Base-by-base conservation (phyloP, 2,888 invertebrate species). In the Saturnia japonica region DNA sequence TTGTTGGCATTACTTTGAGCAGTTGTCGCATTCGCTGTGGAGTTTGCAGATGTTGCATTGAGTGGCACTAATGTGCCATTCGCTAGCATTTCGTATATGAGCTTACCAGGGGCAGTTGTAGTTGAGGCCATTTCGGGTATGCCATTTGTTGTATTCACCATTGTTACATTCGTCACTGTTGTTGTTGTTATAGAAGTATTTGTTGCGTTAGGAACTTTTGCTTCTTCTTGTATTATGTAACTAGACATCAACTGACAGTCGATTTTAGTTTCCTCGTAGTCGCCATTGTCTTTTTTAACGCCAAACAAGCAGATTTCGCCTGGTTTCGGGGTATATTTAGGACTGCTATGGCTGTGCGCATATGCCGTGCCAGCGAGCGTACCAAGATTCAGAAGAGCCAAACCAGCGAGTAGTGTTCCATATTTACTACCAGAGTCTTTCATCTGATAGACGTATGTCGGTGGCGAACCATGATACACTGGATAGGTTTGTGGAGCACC, bases 361-460 rank as follows among this genome's bases (percentile, higher is more conserved):
- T 76, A 90, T 16, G 84, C 82, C 19, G 85, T 82, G 34, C 84
- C 88, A 11, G 84, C 91, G 12, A 92, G 83, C 11, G 91, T 87
- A 51, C 93, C 93, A 71, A 93, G 87, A 74, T 93, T 93, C 54
- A 92, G 80, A 25, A 93, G 78, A 0, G 93, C 93, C 19, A 93
- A 77, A 54, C 93, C 93, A 67, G 93, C 85, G 66, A 93, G 75
- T 45, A 93, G 70, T 1, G 91, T 90, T 16, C 93, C 90, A 74
- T 92, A 93, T 80, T 91, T 91, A 77, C 93, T 93, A 68, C 89
- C 91, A 0, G 93, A 93, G 74, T 93, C 83, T 74, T 89, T 87
- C 78, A 91, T 90, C 71, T 91, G 80, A 73, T 93, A 91, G 11
- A 93, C 91, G 76, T 92, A 91, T 34, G 82, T 88, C 2, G 93